phyloP scores from a whole-genome alignment of 2,888 invertebrate genomes.

The Drosophila engyochracea region DNA sequence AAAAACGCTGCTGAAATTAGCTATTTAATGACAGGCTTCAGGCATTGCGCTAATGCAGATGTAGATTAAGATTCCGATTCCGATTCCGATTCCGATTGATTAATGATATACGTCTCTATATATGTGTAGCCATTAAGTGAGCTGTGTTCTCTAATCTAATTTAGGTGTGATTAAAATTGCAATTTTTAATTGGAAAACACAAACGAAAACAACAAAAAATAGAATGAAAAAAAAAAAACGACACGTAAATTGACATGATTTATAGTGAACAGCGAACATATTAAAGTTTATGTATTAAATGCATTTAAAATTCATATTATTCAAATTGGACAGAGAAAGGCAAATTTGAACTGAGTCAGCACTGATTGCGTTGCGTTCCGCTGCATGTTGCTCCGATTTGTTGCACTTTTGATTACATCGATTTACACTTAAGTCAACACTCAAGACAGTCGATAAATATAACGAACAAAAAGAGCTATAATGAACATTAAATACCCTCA shows the following conservation, averaged over 20 bases:
- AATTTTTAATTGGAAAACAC: conserved; percentile 21
- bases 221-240: not conserved
- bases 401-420: conserved; percentile 54
- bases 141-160: conserved; percentile 24
- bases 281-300: conserved; percentile 22
- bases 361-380: conserved; percentile 50
- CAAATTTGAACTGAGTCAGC: conserved; percentile 35
- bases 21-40: conserved; percentile 12
- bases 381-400: conserved; percentile 38
- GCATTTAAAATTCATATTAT: conserved; percentile 7
- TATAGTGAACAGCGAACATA: conserved; percentile 41
- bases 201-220: not conserved
- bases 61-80: conserved; percentile 15
- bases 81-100: conserved; percentile 6
- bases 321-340: conserved; percentile 23
- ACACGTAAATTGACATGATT: conserved; percentile 26
- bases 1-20: not conserved
- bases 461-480: not conserved
- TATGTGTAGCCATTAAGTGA: not conserved
- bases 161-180: conserved; percentile 25
- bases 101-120: not conserved
- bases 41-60: conserved; percentile 9
- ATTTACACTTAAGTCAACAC: conserved; percentile 55
- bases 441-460: conserved; percentile 11
- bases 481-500: conserved; percentile 12